These are phyloP conservation scores for Chymomyza amoena DNA, from an alignment of 2,888 invertebrate genomes.

Conservation along the genomic window DNA sequence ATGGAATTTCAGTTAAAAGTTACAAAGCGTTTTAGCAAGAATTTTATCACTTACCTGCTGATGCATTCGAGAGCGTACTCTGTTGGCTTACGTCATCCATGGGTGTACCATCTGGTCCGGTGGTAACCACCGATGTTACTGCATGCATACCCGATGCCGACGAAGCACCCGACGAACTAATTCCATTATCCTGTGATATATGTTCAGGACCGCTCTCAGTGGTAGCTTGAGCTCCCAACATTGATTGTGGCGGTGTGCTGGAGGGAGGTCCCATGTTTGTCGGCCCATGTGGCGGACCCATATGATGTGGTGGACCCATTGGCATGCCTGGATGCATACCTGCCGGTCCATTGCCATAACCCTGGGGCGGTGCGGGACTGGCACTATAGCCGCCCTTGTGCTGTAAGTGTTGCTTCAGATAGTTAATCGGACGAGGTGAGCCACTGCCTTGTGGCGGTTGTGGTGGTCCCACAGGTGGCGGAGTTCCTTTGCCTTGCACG, in stretches of 20 bases:
- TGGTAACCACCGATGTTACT: conserved; percentile 92
- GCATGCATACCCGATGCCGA: conserved; percentile 81
- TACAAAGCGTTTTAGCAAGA: background rate
- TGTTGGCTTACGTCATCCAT: conserved; percentile 95
- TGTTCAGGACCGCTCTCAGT: conserved; percentile 74
- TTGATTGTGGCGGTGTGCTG: conserved; percentile 79
- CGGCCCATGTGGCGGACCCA: conserved; percentile 82
- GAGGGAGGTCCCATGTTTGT: conserved; percentile 84
- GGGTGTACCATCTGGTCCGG: conserved; percentile 93
- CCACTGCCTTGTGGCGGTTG: conserved; percentile 76
- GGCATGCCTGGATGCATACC: conserved; percentile 81
- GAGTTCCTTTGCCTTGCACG: conserved; percentile 77
- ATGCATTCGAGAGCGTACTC: conserved; percentile 94
- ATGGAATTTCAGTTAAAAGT: background rate
- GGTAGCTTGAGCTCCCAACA: conserved; percentile 72
- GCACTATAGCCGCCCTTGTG: conserved; percentile 83
- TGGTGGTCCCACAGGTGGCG: conserved; percentile 77
- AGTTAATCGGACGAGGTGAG: conserved; percentile 82
- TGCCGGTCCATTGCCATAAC: conserved; percentile 79
- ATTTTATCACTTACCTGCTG: conserved; percentile 85
- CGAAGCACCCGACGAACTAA: conserved; percentile 78
- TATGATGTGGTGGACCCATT: conserved; percentile 81
- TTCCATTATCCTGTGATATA: conserved; percentile 83
- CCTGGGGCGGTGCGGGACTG: conserved; percentile 82
- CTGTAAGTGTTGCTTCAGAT: conserved; percentile 85